Conservation (phyloP, 2,113 vertebrate species). For the Limnothrissa miodon region DNA sequence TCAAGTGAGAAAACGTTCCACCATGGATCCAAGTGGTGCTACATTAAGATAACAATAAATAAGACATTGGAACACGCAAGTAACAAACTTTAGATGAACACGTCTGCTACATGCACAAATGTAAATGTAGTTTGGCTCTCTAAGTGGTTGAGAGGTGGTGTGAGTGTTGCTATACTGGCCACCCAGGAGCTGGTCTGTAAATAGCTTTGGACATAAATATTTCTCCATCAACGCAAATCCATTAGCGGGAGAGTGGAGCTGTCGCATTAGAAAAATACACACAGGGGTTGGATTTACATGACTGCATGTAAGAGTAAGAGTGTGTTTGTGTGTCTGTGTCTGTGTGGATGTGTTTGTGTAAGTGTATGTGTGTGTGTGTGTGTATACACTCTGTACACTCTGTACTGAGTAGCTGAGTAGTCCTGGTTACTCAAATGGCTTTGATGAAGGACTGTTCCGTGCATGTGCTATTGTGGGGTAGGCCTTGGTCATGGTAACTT, state of each 20-base stretch:
- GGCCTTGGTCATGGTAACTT: not conserved
- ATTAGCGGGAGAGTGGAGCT: not conserved
- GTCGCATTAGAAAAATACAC: not conserved
- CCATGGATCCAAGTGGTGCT: no score
- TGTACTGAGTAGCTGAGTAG: not conserved
- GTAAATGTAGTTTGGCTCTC: no score
- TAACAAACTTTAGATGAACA: no score
- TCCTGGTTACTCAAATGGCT: not conserved
- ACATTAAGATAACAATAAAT: no score
- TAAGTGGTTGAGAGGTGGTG: no score
- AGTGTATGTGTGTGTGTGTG: not conserved
- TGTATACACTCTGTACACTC: not conserved
- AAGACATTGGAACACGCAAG: no score
- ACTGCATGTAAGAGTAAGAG: not conserved
- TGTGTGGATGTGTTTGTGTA: not conserved
- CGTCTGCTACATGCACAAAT: no score
- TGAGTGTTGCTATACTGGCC: not conserved
- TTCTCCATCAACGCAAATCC: not conserved
- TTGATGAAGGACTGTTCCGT: not conserved
- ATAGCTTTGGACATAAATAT: not conserved
- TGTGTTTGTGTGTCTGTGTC: constrained; percentile 20
- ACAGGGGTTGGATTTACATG: not conserved
- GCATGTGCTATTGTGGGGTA: not conserved
- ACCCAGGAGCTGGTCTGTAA: not conserved
- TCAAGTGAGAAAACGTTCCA: no score